phyloP scores from a whole-genome alignment of 2,797 vertebrate genomes.

The Petrocephalus schoutedeni region DNA sequence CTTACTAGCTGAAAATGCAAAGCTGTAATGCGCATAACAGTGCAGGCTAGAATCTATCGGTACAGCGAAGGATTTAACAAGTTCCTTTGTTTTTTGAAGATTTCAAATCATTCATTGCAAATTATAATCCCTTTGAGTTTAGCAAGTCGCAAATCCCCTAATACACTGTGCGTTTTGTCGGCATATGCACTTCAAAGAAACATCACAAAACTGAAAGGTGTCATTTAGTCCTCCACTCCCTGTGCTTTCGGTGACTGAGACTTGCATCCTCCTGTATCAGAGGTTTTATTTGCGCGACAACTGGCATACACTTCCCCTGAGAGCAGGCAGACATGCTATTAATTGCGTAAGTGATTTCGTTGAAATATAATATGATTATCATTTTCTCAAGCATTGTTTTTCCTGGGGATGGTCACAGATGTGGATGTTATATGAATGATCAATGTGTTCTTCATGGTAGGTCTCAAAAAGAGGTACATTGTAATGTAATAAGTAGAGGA shows the following conservation, averaged over 20 bases:
- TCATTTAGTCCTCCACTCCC: background rate
- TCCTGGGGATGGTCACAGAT: background rate
- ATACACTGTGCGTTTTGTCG: background rate
- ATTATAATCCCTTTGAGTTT: slow-evolving; percentile 4
- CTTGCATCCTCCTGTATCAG: background rate
- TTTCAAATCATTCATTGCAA: background rate
- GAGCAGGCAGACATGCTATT: background rate
- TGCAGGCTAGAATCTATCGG: background rate
- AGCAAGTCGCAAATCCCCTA: background rate
- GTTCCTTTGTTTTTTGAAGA: background rate
- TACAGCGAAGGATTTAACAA: background rate
- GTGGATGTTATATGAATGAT: background rate
- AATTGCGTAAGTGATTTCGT: background rate
- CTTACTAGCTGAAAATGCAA: background rate
- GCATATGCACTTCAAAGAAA: background rate
- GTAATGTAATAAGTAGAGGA: background rate
- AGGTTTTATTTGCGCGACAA: background rate
- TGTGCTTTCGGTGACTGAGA: background rate
- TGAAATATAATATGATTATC: background rate
- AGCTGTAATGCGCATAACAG: background rate
- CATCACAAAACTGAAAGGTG: background rate
- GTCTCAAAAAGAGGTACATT: background rate
- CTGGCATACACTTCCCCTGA: background rate
- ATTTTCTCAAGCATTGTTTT: background rate
- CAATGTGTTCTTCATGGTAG: background rate